Evolutionary conservation across 2,888 invertebrate species (phyloP).

Genomic region (Hipparchia sbordonii): DNA sequence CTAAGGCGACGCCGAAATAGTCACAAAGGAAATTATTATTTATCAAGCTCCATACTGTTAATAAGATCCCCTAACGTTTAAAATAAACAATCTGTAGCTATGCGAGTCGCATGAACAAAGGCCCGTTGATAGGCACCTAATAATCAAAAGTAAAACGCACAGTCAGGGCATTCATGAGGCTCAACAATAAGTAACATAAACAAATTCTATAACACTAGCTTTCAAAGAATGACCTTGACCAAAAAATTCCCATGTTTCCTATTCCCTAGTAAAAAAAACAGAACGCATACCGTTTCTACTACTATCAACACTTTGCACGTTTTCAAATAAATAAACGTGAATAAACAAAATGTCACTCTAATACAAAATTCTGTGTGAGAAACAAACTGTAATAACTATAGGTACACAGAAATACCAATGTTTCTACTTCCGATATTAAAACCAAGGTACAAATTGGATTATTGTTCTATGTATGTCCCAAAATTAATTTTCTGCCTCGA

Average conservation of each 20-base stretch:
- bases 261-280: neutral
- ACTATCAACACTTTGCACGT: conserved; percentile 4
- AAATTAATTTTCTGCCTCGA: no score
- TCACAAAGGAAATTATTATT: no score
- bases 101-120: no score
- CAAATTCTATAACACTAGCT: no score
- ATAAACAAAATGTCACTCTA: conserved; percentile 17
- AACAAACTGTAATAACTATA: neutral
- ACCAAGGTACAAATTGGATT: neutral
- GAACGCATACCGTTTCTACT: neutral
- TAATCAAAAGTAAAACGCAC: no score
- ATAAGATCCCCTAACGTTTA: no score
- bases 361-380: conserved; percentile 1
- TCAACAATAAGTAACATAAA: no score
- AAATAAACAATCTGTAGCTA: no score
- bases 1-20: no score
- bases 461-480: neutral
- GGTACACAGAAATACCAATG: neutral
- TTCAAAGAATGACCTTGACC: neutral
- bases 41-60: no score
- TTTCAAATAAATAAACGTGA: conserved; percentile 14
- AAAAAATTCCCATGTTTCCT: neutral
- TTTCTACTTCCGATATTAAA: neutral
- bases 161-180: no score
- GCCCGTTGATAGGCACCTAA: no score